phyloP scores from a whole-genome alignment of 2,113 vertebrate genomes.

The Erythrocebus patas region DNA sequence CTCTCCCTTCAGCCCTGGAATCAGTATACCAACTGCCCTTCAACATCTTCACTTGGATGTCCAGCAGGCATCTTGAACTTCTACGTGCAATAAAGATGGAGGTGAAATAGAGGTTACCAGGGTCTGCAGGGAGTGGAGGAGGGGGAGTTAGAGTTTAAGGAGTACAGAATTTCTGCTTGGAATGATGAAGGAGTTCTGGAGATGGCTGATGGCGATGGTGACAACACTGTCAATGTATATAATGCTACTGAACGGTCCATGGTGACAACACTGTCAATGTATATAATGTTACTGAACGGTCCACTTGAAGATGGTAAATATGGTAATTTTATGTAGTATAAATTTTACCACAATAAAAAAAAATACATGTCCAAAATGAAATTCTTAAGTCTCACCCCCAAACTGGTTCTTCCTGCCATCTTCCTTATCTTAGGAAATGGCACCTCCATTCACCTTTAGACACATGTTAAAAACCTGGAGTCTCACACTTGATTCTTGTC shows the following conservation, averaged over 20 bases:
- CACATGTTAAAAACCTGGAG: not conserved
- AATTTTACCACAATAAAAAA: not conserved
- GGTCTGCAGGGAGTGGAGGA: too few species aligned
- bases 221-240: not conserved
- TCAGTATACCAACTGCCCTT: not conserved
- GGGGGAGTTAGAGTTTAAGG: not conserved
- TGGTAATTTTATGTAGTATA: not conserved
- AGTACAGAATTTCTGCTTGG: not conserved
- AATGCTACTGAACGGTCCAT: not conserved
- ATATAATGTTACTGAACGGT: not conserved
- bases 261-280: not conserved
- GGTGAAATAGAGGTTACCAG: not conserved
- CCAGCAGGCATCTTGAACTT: not conserved
- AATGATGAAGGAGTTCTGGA: not conserved
- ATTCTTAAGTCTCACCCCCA: not conserved
- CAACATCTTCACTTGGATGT: not conserved
- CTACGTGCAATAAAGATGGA: not conserved
- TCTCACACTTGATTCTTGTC: not conserved
- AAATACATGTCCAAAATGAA: not conserved
- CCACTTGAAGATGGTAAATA: not conserved
- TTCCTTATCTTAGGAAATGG: not conserved
- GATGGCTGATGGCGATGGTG: not conserved
- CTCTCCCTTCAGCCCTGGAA: not conserved
- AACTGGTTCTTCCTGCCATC: not conserved
- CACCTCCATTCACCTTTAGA: not conserved